A percentile compares a stretch with the other conserved stretches of the same genome.
These are phyloP conservation scores for Zapus hudsonius DNA, from an alignment of 2,113 vertebrate species.

Conservation along the genomic window DNA sequence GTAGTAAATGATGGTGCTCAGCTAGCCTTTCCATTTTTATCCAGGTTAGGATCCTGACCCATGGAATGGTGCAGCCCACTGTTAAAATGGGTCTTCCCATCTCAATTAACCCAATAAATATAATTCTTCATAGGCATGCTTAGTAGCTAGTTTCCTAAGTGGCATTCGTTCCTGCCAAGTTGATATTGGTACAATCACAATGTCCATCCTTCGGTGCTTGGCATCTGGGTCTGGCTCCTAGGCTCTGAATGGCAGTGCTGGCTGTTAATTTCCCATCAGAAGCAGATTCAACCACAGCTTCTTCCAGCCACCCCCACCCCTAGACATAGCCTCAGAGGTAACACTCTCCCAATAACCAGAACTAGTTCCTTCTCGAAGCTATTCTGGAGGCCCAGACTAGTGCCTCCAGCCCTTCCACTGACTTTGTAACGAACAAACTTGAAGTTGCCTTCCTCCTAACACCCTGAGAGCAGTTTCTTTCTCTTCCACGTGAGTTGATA, in stretches of 20 bases:
- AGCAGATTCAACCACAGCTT: rapidly evolving
- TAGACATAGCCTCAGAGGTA: too few species aligned
- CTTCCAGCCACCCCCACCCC: not conserved
- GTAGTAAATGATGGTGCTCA: too few species aligned
- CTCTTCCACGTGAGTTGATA: not conserved
- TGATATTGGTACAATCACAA: too few species aligned
- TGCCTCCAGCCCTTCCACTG: not conserved
- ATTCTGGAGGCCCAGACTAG: not conserved
- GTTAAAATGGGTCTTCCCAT: too few species aligned
- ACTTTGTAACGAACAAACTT: not conserved
- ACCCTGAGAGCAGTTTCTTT: not conserved
- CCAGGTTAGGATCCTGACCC: too few species aligned
- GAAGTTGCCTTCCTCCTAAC: not conserved
- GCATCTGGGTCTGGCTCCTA: not conserved
- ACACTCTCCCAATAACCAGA: not conserved
- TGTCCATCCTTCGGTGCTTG: not conserved
- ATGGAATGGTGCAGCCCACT: too few species aligned
- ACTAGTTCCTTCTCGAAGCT: not conserved
- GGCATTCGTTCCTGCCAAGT: too few species aligned
- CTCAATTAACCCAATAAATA: too few species aligned
- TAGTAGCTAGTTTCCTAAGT: too few species aligned
- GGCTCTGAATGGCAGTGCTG: not conserved
- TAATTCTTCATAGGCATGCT: too few species aligned
- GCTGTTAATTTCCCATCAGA: not conserved
- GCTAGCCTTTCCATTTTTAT: too few species aligned